Conservation (phyloP, 2,888 invertebrate species). For the Chloromyia formosa region DNA sequence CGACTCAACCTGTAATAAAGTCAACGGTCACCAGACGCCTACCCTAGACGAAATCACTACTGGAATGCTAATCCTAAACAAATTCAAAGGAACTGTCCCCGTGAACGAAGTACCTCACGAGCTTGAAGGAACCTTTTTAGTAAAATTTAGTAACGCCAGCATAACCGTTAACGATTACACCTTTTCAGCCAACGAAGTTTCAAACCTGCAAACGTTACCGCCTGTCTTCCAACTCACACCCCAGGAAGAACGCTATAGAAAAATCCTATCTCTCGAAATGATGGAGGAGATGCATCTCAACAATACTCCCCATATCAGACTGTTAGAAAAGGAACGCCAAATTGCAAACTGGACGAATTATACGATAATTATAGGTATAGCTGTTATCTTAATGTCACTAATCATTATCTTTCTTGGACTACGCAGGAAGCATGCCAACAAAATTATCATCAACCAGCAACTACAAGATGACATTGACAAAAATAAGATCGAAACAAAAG, state of each 20-base stretch:
- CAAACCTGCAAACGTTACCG: constrained; percentile 45
- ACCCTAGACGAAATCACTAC: constrained; percentile 47
- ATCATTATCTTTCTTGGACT: background rate
- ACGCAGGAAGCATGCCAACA: background rate
- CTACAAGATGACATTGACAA: background rate
- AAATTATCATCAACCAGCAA: background rate
- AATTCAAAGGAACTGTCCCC: too few species aligned
- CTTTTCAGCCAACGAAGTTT: too few species aligned
- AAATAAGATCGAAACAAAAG: background rate
- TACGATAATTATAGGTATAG: background rate
- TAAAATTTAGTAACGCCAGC: constrained; percentile 43
- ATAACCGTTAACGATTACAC: constrained; percentile 44
- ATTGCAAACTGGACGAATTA: constrained; percentile 4
- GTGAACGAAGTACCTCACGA: too few species aligned
- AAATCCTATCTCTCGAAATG: constrained; percentile 47
- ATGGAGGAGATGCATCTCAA: constrained; percentile 47
- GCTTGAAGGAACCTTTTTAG: constrained; percentile 42
- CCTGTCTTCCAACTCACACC: constrained; percentile 47
- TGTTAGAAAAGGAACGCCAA: background rate
- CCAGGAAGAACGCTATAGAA: constrained; percentile 31
- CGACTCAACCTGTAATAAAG: constrained; percentile 42
- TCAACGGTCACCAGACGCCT: too few species aligned
- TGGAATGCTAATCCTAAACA: constrained; percentile 48
- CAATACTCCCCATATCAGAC: constrained; percentile 44
- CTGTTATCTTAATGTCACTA: background rate